These are phyloP conservation scores for Uloborus diversus DNA, from an alignment of 1,140 invertebrate genomes.

Conservation along the genomic window DNA sequence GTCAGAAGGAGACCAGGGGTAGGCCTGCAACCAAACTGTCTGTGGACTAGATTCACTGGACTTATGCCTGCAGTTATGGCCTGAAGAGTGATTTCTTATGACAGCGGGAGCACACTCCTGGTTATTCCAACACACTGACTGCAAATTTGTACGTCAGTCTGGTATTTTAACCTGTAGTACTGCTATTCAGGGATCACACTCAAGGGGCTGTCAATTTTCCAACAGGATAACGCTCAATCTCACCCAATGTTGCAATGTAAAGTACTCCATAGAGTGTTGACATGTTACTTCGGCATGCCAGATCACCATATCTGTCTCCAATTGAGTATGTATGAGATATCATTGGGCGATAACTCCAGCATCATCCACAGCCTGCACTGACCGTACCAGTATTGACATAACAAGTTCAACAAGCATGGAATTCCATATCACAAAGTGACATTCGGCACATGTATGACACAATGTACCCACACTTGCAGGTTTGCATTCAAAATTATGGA, in stretches of 20 bases:
- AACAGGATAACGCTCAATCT: constrained; percentile 4
- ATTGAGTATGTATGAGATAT: constrained; percentile 2
- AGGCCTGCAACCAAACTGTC: constrained; percentile 15
- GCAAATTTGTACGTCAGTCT: constrained; percentile 26
- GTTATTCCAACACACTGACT: not conserved
- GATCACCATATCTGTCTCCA: constrained; percentile 11
- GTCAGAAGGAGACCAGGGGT: constrained; percentile 4
- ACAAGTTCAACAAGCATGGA: constrained; percentile 11
- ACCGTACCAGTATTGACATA: not conserved
- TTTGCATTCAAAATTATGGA: constrained; percentile 19
- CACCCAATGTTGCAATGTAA: not conserved
- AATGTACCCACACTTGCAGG: constrained; percentile 15
- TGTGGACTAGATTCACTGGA: constrained; percentile 9
- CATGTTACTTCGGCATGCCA: not conserved
- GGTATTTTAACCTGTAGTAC: not conserved
- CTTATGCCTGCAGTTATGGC: not conserved
- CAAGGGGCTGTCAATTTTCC: constrained; percentile 24
- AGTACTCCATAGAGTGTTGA: not conserved
- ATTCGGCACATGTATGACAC: constrained; percentile 8
- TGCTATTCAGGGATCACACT: not conserved
- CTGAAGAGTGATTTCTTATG: not conserved
- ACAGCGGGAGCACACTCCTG: constrained; percentile 1
- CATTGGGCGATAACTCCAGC: constrained; percentile 26
- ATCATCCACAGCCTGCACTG: constrained; percentile 19
- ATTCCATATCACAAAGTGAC: constrained; percentile 15